phyloP scores from a whole-genome alignment of 2,797 vertebrate genomes.

The Lutjanus campechanus region DNA sequence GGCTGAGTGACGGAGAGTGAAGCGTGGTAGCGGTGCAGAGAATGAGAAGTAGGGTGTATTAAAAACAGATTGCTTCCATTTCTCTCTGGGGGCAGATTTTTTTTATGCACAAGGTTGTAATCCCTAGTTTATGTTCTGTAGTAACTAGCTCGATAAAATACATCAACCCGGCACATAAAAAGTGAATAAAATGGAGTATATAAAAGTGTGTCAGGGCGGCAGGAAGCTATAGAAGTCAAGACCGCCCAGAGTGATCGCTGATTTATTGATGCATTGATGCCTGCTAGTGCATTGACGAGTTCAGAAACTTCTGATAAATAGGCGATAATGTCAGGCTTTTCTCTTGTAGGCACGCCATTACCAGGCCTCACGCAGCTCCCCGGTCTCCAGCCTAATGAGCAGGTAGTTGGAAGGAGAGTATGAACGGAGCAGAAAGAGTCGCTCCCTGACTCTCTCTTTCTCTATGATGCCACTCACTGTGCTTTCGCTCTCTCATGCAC shows the following conservation, averaged over 20 bases:
- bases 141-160: constrained; percentile 83
- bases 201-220: constrained; percentile 75
- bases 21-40: constrained; percentile 49
- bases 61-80: constrained; percentile 81
- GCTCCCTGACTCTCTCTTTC: constrained; percentile 8
- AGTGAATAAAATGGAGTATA: constrained; percentile 78
- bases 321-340: constrained; percentile 56
- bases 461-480: constrained; percentile 48
- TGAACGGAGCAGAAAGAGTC: constrained; percentile 25
- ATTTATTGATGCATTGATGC: constrained; percentile 76
- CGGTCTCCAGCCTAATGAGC: constrained; percentile 61
- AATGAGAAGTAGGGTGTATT: constrained; percentile 73
- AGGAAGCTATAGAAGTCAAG: constrained; percentile 69
- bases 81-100: constrained; percentile 75
- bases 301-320: constrained; percentile 72
- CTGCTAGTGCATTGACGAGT: constrained; percentile 43
- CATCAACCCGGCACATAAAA: constrained; percentile 80
- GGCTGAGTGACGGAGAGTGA: constrained; percentile 64
- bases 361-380: constrained; percentile 38
- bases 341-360: constrained; percentile 35
- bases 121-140: constrained; percentile 81
- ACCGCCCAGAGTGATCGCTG: constrained; percentile 70
- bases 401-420: constrained; percentile 53
- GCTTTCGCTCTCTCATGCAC: constrained; percentile 55
- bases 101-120: constrained; percentile 78